Evolutionary conservation across 2,888 invertebrate genomes (phyloP).

Genomic region (Aricia artaxerxes): DNA sequence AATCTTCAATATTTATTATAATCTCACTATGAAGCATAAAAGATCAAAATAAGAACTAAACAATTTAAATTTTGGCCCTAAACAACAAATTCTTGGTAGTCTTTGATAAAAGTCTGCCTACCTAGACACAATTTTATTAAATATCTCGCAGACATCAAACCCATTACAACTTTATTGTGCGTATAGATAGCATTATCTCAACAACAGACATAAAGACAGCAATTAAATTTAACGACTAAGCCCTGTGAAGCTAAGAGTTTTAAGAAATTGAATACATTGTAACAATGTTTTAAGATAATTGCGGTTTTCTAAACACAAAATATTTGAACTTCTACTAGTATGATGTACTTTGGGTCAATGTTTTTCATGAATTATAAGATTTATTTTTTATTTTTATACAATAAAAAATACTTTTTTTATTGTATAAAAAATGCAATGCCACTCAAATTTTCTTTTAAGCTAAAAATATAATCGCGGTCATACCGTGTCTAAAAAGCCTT

Average conservation of each 20-base stretch:
- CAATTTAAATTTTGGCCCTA: not conserved
- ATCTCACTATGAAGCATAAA: not conserved
- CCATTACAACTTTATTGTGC: constrained; percentile 8
- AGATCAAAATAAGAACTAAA: not conserved
- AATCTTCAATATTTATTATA: no score
- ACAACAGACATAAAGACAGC: constrained; percentile 23
- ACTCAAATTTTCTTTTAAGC: not conserved
- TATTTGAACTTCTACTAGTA: not conserved
- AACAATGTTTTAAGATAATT: not conserved
- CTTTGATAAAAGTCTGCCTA: not conserved
- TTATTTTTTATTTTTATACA: no score
- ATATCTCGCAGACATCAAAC: not conserved
- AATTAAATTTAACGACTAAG: constrained; percentile 25
- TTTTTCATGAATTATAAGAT: no score
- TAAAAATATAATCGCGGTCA: not conserved
- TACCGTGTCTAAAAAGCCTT: not conserved
- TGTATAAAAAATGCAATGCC: not conserved
- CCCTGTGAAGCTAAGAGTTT: not conserved
- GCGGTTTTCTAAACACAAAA: not conserved
- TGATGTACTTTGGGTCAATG: no score
- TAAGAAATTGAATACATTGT: not conserved
- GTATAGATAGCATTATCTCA: constrained; percentile 2
- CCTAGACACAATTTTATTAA: not conserved
- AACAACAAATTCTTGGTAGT: not conserved
- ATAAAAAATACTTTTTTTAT: no score